Conservation (phyloP, 2,113 vertebrate species). For the Phycodurus eques region DNA sequence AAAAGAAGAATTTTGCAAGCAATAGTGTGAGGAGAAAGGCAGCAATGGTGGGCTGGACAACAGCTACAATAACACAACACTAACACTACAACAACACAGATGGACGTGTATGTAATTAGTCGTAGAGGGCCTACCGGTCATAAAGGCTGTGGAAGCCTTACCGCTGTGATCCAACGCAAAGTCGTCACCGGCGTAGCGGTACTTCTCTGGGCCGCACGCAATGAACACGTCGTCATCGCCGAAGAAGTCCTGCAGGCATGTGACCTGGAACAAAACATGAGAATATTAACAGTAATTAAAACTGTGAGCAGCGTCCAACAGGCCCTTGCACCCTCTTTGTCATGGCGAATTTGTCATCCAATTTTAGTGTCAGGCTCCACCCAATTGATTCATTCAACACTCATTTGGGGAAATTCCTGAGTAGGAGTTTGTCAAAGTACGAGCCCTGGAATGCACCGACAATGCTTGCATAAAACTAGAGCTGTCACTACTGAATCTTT, state of each 20-base stretch:
- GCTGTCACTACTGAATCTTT: no score
- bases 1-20: slow-evolving; percentile 16
- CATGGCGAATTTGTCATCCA: no score
- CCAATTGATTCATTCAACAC: no score
- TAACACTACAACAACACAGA: slow-evolving; percentile 5
- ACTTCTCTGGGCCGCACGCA: slow-evolving; percentile 93
- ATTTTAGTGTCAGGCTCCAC: no score
- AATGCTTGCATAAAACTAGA: no score
- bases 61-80: slow-evolving; percentile 2
- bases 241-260: slow-evolving; percentile 94
- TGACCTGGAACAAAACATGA: slow-evolving; percentile 74
- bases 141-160: slow-evolving; percentile 77
- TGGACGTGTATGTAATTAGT: slow-evolving; percentile 49
- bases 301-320: no score
- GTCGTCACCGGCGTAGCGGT: slow-evolving; percentile 95
- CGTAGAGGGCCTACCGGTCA: slow-evolving; percentile 68
- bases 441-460: no score
- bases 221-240: slow-evolving; percentile 98
- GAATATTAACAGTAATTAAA: neutral
- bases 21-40: no score
- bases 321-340: no score
- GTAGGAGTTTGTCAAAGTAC: no score
- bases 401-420: no score
- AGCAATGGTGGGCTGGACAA: slow-evolving; percentile 5
- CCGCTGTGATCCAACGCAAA: slow-evolving; percentile 95